A percentile compares a stretch with the other conserved stretches of the same genome.
Conservation (phyloP, 2,113 vertebrate genomes). For the Melanerpes formicivorus region DNA sequence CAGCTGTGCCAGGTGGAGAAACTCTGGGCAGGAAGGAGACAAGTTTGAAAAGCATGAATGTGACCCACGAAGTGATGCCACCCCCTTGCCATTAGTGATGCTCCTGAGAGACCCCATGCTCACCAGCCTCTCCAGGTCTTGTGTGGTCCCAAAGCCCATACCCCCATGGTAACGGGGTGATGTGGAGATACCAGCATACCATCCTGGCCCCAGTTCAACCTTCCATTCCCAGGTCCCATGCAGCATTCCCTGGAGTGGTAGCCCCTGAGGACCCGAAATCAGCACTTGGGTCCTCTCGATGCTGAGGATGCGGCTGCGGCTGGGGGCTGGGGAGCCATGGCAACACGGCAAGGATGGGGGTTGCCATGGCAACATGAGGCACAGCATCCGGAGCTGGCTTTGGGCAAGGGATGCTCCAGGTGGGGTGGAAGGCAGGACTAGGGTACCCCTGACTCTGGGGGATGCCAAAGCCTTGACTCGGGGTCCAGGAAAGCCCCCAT, state of each 20-base stretch:
- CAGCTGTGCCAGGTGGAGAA: rapidly evolving
- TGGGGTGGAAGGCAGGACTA: neutral
- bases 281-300: neutral
- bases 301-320: conserved; percentile 7
- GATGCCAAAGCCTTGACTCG: neutral
- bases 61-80: rapidly evolving
- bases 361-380: conserved; percentile 55
- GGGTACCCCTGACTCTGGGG: neutral
- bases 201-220: rapidly evolving
- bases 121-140: neutral
- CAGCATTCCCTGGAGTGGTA: neutral
- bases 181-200: neutral
- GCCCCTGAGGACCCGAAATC: neutral
- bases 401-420: conserved; percentile 33
- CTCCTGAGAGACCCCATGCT: neutral
- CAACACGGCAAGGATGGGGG: conserved; percentile 43
- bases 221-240: neutral
- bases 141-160: rapidly evolving
- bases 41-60: neutral
- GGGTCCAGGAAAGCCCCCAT: neutral
- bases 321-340: conserved; percentile 59
- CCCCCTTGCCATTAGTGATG: neutral
- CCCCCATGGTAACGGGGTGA: rapidly evolving
- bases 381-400: neutral
- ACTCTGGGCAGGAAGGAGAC: neutral